phyloP scores from a whole-genome alignment of 2,888 invertebrate species.

The Coelopa pilipes region DNA sequence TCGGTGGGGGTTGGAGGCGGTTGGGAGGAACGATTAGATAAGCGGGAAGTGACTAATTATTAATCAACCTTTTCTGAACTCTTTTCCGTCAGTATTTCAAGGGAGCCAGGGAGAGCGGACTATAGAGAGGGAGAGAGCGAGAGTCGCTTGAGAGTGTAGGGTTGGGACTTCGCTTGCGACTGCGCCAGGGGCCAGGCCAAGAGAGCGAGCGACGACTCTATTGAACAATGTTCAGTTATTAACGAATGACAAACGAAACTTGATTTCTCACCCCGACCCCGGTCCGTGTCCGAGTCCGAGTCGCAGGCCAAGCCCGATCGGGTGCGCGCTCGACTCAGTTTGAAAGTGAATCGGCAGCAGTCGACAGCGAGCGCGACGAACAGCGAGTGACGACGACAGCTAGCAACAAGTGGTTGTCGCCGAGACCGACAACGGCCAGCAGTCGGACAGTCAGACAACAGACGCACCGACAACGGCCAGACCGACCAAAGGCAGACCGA shows the following conservation, averaged over 20 bases:
- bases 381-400: constrained; percentile 10
- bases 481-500: too few relatives aligned
- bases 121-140: too few relatives aligned
- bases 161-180: too few relatives aligned
- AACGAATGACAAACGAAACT: constrained; percentile 8
- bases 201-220: constrained; percentile 15
- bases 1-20: too few relatives aligned
- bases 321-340: constrained; percentile 35
- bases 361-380: constrained; percentile 31
- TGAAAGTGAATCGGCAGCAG: constrained; percentile 44
- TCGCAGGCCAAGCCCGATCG: not conserved
- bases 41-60: too few relatives aligned
- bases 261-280: not conserved
- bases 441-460: too few relatives aligned
- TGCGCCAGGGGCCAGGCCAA: constrained; percentile 12
- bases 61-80: not conserved
- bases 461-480: too few relatives aligned
- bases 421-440: not conserved
- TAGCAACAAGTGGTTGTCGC: constrained; percentile 39
- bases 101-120: too few relatives aligned
- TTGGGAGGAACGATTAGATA: too few relatives aligned
- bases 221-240: not conserved
- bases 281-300: not conserved
- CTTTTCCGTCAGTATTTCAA: not conserved
- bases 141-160: too few relatives aligned